Evolutionary conservation across 1,140 invertebrate species (phyloP).

Genomic region (Solenopsis fugax): DNA sequence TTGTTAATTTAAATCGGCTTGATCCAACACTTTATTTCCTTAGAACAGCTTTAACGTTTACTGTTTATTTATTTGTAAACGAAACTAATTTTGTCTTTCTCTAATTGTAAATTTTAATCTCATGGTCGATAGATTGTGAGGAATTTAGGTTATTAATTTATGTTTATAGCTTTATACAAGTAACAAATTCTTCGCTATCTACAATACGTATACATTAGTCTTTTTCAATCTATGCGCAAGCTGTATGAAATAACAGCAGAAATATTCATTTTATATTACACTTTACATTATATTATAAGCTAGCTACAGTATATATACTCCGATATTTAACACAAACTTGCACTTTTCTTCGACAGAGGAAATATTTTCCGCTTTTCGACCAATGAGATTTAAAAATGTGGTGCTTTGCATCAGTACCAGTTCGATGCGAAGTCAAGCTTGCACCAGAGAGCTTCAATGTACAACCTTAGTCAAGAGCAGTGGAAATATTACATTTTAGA

Average conservation of each 20-base stretch:
- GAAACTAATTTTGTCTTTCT: conserved; percentile 51
- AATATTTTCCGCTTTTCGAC: conserved; percentile 70
- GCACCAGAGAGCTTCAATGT: conserved; percentile 48
- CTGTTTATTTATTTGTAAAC: conserved; percentile 23
- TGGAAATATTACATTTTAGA: not conserved
- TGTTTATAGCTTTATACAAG: not conserved
- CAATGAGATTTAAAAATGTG: conserved; percentile 75
- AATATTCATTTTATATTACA: conserved; percentile 5
- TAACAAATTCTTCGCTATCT: not conserved
- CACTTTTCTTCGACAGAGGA: conserved; percentile 33
- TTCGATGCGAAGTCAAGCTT: conserved; percentile 53
- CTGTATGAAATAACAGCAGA: not conserved
- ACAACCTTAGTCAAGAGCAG: conserved; percentile 43
- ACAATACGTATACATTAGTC: not conserved
- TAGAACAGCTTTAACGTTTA: not conserved
- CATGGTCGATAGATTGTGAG: not conserved
- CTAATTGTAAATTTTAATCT: conserved; percentile 58
- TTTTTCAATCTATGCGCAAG: not conserved
- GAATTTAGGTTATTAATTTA: not conserved
- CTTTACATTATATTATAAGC: not conserved
- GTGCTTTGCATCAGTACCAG: conserved; percentile 67
- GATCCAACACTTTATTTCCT: not conserved
- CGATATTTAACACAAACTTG: conserved; percentile 13
- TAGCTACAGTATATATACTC: not conserved
- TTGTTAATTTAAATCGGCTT: conserved; percentile 40